A percentile compares a stretch with the other conserved stretches of the same genome.
phyloP scores from a whole-genome alignment of 2,797 vertebrate species.

The Coluber constrictor region DNA sequence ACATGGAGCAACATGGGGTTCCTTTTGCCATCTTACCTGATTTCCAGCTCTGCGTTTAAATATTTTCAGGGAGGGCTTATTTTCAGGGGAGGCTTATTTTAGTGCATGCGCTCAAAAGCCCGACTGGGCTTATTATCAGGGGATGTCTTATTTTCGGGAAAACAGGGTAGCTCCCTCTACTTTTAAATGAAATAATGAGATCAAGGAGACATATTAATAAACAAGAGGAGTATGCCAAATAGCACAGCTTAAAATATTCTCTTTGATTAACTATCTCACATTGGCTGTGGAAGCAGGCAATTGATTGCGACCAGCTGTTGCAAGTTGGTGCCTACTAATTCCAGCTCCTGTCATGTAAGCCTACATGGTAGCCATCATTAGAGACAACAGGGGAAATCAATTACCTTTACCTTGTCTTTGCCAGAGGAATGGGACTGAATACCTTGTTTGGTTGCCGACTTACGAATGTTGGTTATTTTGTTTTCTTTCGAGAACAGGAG shows the following conservation, averaged over 20 bases:
- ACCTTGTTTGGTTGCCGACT: not conserved
- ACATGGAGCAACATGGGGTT: too few species aligned
- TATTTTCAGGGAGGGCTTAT: too few species aligned
- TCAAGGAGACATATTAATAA: not conserved
- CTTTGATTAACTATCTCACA: not conserved
- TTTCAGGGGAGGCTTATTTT: too few species aligned
- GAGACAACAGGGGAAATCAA: not conserved
- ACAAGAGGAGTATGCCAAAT: not conserved
- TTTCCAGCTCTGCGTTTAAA: too few species aligned
- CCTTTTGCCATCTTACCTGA: too few species aligned
- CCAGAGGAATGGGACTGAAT: not conserved
- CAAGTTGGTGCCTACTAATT: not conserved
- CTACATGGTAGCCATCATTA: not conserved
- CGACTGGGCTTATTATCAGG: too few species aligned
- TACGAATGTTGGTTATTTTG: not conserved
- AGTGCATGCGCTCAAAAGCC: too few species aligned
- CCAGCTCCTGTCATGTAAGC: not conserved
- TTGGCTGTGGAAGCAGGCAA: not conserved
- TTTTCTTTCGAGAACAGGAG: not conserved
- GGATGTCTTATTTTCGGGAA: too few species aligned
- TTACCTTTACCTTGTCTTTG: not conserved
- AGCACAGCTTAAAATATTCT: not conserved
- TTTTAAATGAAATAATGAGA: slow-evolving; percentile 2
- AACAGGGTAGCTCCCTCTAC: not conserved
- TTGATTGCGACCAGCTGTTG: not conserved